phyloP scores from a whole-genome alignment of 92 coral and sea anemone species.

The Heteractis magnifica region DNA sequence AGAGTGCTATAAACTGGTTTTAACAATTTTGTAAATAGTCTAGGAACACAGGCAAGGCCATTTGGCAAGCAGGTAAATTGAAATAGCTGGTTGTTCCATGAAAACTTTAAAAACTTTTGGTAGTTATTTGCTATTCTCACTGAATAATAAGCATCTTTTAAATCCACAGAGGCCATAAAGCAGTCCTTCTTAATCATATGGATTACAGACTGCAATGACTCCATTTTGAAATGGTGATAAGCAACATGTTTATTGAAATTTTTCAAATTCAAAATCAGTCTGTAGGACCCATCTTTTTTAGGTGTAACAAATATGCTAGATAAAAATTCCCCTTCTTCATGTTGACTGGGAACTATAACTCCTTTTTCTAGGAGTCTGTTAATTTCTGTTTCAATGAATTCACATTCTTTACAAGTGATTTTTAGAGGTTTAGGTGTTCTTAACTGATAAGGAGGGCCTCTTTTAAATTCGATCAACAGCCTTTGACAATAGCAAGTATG shows the following conservation, averaged over 20 bases:
- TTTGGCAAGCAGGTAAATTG: too few species aligned
- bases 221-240: too few species aligned
- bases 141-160: constrained; percentile 33
- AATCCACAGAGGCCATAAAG: not conserved
- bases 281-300: constrained; percentile 39
- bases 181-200: constrained; percentile 25
- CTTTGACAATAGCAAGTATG: constrained; percentile 35
- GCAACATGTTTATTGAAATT: constrained; percentile 40
- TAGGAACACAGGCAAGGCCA: not conserved
- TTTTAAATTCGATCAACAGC: constrained; percentile 36
- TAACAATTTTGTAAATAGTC: not conserved
- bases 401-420: constrained; percentile 14
- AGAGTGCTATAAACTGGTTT: constrained; percentile 27
- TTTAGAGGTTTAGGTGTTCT: constrained; percentile 39
- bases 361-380: constrained; percentile 47
- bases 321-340: constrained; percentile 33
- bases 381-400: constrained; percentile 30
- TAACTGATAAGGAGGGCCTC: constrained; percentile 38
- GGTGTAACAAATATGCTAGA: constrained; percentile 5
- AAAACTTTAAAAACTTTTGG: constrained; percentile 30
- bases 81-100: constrained; percentile 22
- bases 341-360: constrained; percentile 41
- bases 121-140: constrained; percentile 19
- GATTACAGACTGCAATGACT: not conserved
- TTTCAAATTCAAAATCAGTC: constrained; percentile 34